A percentile compares a stretch with the other conserved stretches of the same genome.
phyloP scores from a whole-genome alignment of 2,797 vertebrate genomes.

The Bufotes viridis region DNA sequence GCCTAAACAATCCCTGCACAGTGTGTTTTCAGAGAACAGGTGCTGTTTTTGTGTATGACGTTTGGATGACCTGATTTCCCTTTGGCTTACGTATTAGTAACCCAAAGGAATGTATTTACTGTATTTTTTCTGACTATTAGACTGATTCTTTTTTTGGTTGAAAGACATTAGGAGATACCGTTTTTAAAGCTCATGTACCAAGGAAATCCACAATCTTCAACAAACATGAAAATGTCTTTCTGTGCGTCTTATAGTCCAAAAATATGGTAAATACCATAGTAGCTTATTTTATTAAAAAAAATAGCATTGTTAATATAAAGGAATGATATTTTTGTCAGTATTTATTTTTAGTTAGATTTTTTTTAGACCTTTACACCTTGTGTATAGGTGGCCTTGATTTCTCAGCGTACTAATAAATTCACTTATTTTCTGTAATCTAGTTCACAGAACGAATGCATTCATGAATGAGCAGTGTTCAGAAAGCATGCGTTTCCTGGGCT shows the following conservation, averaged over 20 bases:
- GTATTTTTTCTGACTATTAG: background rate
- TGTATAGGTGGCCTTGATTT: background rate
- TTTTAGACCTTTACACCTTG: background rate
- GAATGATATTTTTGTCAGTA: background rate
- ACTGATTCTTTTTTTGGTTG: background rate
- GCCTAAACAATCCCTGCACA: background rate
- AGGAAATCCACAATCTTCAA: too few species aligned
- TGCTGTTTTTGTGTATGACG: background rate
- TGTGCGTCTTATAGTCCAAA: background rate
- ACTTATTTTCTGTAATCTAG: background rate
- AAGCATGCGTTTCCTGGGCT: background rate
- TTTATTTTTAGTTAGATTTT: slow-evolving; percentile 5
- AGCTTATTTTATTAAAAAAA: slow-evolving; percentile 2
- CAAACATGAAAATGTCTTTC: background rate
- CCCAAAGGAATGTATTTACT: background rate
- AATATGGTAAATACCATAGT: background rate
- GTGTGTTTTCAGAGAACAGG: background rate
- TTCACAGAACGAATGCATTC: background rate
- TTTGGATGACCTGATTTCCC: background rate
- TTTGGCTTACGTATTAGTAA: background rate
- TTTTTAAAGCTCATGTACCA: too few species aligned
- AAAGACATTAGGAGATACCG: background rate
- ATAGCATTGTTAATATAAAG: background rate
- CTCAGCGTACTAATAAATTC: background rate
- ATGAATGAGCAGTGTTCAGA: background rate